These are phyloP conservation scores for Nymphalis io DNA, from an alignment of 1,140 invertebrate genomes.

Conservation along the genomic window DNA sequence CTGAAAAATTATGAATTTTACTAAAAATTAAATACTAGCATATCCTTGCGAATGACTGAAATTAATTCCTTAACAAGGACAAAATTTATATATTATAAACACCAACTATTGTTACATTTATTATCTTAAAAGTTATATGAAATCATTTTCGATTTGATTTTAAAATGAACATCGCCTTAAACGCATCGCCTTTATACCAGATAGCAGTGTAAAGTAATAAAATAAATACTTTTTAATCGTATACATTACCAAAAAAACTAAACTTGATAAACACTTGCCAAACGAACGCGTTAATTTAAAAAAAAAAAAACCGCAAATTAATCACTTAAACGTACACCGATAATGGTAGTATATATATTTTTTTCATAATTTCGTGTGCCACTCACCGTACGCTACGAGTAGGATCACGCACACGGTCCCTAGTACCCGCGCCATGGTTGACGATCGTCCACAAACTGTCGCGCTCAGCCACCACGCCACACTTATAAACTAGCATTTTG, in stretches of 20 bases:
- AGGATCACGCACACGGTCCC: constrained; percentile 1
- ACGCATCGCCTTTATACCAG: too few relatives aligned
- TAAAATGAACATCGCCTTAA: too few relatives aligned
- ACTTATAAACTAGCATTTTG: constrained; percentile 9
- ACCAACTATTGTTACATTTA: too few relatives aligned
- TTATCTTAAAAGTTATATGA: too few relatives aligned
- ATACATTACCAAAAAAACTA: background rate
- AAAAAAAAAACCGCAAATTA: background rate
- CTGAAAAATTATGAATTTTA: too few relatives aligned
- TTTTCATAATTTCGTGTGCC: background rate
- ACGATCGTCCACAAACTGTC: constrained; percentile 20
- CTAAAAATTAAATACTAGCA: too few relatives aligned
- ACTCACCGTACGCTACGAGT: constrained; percentile 21
- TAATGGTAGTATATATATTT: background rate
- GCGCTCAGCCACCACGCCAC: background rate
- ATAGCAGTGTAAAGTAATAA: too few relatives aligned
- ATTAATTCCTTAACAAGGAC: too few relatives aligned
- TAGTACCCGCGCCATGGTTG: constrained; percentile 13
- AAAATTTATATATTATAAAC: too few relatives aligned
- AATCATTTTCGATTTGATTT: too few relatives aligned
- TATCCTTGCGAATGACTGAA: too few relatives aligned
- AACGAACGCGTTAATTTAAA: background rate
- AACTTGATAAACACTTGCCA: background rate
- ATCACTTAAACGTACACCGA: constrained; percentile 2
- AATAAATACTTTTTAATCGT: too few relatives aligned